Conservation (phyloP, 2,113 vertebrate species). For the Chaenocephalus aceratus region DNA sequence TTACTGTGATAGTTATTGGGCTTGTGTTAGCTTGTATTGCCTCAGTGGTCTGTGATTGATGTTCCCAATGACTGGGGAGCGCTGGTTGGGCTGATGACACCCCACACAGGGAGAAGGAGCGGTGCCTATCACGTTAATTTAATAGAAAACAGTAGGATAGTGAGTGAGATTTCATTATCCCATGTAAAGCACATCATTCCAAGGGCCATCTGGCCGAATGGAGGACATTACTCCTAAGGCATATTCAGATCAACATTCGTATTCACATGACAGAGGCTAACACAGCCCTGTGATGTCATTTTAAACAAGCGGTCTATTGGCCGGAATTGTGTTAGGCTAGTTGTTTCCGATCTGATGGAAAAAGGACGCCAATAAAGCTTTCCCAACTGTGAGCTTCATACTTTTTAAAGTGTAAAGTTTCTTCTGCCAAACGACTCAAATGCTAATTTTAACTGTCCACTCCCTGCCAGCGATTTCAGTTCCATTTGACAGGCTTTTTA, state of each 20-base stretch:
- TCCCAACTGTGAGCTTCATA: neutral
- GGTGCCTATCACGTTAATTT: slow-evolving; percentile 74
- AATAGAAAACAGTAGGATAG: slow-evolving; percentile 71
- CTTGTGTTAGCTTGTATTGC: slow-evolving; percentile 62
- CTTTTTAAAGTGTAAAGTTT: slow-evolving; percentile 35
- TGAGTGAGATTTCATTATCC: slow-evolving; percentile 79
- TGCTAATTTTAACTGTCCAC: slow-evolving; percentile 46
- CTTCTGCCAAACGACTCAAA: slow-evolving; percentile 34
- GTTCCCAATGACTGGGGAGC: slow-evolving; percentile 39
- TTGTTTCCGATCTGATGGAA: slow-evolving; percentile 10
- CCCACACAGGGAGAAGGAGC: slow-evolving; percentile 59
- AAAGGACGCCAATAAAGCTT: neutral
- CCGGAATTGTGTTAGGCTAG: slow-evolving; percentile 1
- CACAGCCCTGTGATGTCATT: slow-evolving; percentile 14
- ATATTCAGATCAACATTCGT: slow-evolving; percentile 52
- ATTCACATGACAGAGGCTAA: slow-evolving; percentile 26
- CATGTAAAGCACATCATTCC: slow-evolving; percentile 65
- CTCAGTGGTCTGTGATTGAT: slow-evolving; percentile 73
- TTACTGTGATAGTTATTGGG: slow-evolving; percentile 61
- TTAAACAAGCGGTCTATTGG: slow-evolving; percentile 34
- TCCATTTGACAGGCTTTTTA: slow-evolving; percentile 53
- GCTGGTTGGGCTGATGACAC: slow-evolving; percentile 58
- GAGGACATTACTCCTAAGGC: slow-evolving; percentile 53
- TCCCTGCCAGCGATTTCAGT: slow-evolving; percentile 47
- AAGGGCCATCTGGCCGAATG: slow-evolving; percentile 64